Base-by-base conservation (phyloP, 2,888 invertebrate species). In the Mythimna loreyi region DNA sequence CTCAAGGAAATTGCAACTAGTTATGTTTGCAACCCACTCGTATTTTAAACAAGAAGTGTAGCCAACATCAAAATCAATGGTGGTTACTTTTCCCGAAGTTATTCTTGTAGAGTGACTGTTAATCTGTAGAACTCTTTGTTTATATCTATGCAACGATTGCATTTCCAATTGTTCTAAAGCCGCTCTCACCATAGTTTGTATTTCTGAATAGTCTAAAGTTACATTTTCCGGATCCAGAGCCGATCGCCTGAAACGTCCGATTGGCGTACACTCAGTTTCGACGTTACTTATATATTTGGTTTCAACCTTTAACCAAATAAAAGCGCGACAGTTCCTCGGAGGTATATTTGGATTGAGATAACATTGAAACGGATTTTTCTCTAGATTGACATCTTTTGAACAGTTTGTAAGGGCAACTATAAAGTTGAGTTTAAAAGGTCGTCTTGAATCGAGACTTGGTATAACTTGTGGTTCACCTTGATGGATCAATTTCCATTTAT, bases 11-110 rank as follows among this genome's bases (percentile, higher is more conserved):
- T 92, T 87, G 69, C 95, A 95, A 72, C 80, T 86, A n/a, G 88
- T 90, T 49, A 91, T 78, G 71, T 94, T 89, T 13, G 91, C 90
- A 8, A 94, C 89, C 90, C 90, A 92, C 74, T 95, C 95, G 67
- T 90, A 93, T 82, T 95, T 95, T 53, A 94, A 85, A 79, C 95
- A 95, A 33, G 90, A 90, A 21, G 95, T 94, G 80, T 92, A 95
- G 23, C 91, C 95, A 1, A 94, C 93, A 68, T 95, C 93, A 72
- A 95, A 95, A 81, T 94, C 91, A 52, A 95, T 94, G 1, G 90
- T 91, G 11, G 93, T 94, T 57, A 92, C 86, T 86, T 86, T 90
- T 2, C 92, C 92, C 0, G 92, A 84, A n/a, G 90, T 90, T 72
- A 93, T 86, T 87, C 92, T 92, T 16, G 90, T 90, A 19, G 90